Conservation (phyloP, 2,888 invertebrate species). For the Cyclophora albipunctata region DNA sequence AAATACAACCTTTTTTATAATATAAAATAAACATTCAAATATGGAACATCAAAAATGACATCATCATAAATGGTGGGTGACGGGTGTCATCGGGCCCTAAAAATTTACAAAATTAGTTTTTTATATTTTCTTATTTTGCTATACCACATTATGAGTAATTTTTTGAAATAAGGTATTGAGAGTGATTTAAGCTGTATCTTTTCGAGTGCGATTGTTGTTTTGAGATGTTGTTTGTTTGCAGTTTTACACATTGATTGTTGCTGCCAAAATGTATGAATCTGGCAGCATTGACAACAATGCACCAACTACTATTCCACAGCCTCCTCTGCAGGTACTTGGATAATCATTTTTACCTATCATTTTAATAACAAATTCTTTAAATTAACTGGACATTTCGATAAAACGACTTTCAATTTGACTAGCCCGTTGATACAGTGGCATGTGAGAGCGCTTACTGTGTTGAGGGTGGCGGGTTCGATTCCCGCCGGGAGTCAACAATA, state of each 20-base stretch:
- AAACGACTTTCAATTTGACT: too few species aligned
- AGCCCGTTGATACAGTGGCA: too few species aligned
- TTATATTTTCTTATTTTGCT: slow-evolving; percentile 45
- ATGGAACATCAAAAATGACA: slow-evolving; percentile 47
- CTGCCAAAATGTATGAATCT: slow-evolving; percentile 59
- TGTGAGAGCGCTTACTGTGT: too few species aligned
- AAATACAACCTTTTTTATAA: neutral
- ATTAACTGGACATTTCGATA: too few species aligned
- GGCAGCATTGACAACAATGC: slow-evolving; percentile 49
- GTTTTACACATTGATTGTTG: slow-evolving; percentile 22
- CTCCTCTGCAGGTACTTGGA: slow-evolving; percentile 27
- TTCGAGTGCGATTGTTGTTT: neutral
- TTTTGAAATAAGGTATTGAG: slow-evolving; percentile 49
- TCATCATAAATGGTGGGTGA: slow-evolving; percentile 43
- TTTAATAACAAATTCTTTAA: too few species aligned
- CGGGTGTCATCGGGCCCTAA: slow-evolving; percentile 51
- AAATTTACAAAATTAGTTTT: slow-evolving; percentile 61
- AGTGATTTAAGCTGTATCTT: too few species aligned
- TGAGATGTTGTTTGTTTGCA: slow-evolving; percentile 14
- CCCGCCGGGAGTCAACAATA: too few species aligned
- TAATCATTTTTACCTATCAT: too few species aligned
- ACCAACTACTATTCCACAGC: slow-evolving; percentile 29
- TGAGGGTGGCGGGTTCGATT: too few species aligned
- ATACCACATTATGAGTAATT: slow-evolving; percentile 52
- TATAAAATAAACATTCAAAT: slow-evolving; percentile 32